These are phyloP conservation scores for Linepithema humile DNA, from an alignment of 1,140 invertebrate species.

Conservation along the genomic window DNA sequence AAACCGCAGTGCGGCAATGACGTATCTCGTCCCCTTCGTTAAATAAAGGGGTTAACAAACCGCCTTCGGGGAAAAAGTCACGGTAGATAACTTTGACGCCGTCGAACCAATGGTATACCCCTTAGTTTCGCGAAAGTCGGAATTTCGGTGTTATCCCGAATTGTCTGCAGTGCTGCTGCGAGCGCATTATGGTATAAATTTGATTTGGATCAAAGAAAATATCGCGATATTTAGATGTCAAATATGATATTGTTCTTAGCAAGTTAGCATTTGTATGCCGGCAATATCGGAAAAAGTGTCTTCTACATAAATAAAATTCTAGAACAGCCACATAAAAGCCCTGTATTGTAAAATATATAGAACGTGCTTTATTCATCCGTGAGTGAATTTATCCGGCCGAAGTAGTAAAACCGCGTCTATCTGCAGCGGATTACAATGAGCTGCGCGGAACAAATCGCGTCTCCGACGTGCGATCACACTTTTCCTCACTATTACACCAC, in stretches of 20 bases:
- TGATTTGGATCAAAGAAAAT: neutral
- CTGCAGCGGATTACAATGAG: slow-evolving; percentile 15
- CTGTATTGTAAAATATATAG: neutral
- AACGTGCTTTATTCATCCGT: neutral
- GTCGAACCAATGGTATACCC: neutral
- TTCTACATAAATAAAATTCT: neutral
- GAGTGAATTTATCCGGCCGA: slow-evolving; percentile 1
- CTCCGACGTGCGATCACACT: slow-evolving; percentile 36
- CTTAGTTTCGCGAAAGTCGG: neutral
- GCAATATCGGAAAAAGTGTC: too few relatives aligned
- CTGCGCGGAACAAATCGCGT: neutral
- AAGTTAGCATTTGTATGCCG: neutral
- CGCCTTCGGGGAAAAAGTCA: slow-evolving; percentile 2
- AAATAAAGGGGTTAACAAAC: slow-evolving; percentile 45
- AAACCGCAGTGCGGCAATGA: neutral
- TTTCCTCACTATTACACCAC: slow-evolving; percentile 33
- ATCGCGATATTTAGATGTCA: neutral
- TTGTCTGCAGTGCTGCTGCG: neutral
- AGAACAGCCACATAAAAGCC: neutral
- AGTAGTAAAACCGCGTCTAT: neutral
- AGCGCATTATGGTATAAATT: neutral
- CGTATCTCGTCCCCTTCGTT: slow-evolving; percentile 33
- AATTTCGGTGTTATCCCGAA: neutral
- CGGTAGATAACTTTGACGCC: slow-evolving; percentile 16
- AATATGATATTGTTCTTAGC: too few relatives aligned